These are phyloP conservation scores for Cebus imitator DNA, from an alignment of 2,113 vertebrate genomes.

Conservation along the genomic window DNA sequence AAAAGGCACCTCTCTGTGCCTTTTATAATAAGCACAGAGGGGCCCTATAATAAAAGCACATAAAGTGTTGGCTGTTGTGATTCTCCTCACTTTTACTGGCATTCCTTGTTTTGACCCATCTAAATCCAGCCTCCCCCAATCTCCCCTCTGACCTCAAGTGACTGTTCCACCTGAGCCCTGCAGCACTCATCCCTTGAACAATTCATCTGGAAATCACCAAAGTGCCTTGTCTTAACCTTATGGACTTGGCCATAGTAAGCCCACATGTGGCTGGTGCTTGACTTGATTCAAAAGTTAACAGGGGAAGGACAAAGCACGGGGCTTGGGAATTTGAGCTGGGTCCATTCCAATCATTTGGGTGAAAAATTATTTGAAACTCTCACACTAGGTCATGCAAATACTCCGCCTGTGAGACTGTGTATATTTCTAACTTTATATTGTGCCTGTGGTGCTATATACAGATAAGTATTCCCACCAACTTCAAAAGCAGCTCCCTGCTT, in stretches of 20 bases:
- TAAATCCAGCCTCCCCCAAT: neutral
- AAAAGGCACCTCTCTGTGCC: neutral
- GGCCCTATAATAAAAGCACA: neutral
- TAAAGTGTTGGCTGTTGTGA: neutral
- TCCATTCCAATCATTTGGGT: neutral
- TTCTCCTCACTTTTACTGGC: too few relatives aligned
- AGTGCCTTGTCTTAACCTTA: neutral
- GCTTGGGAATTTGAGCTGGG: neutral
- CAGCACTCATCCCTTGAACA: neutral
- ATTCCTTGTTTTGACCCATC: neutral
- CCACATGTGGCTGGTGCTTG: neutral
- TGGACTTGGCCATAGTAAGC: neutral
- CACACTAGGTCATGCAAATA: neutral
- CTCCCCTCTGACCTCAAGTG: neutral
- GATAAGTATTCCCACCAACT: slow-evolving; percentile 54
- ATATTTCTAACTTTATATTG: slow-evolving; percentile 24
- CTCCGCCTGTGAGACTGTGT: neutral
- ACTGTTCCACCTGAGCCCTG: neutral
- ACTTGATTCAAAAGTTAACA: neutral
- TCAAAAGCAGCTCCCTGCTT: slow-evolving; percentile 68
- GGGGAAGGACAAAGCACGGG: neutral
- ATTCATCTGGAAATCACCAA: neutral
- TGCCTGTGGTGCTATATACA: neutral
- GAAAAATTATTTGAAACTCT: slow-evolving; percentile 16
- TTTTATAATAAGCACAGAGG: too few relatives aligned